Evolutionary conservation across 1,140 invertebrate genomes (phyloP), one percentile per base, ranked within the genome.

Genomic region (Charaxes varanes): DNA sequence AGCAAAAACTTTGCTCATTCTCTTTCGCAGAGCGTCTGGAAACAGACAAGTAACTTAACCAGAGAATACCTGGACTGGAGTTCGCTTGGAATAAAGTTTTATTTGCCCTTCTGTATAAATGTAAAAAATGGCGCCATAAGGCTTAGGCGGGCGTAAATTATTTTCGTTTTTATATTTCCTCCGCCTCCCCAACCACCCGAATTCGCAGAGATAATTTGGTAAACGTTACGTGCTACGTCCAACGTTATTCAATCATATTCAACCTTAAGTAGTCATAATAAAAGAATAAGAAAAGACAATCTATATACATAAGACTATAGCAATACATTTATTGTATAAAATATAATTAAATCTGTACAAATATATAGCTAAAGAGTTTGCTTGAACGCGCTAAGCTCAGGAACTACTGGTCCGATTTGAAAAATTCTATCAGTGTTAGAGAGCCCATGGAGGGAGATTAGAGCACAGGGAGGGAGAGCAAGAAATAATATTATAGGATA

Each of bases 101-200:
- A 59, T 62, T 62, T 59, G 53, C 45, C 41, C 46, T 64, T 56
- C 37, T 48, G 50, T 53, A 22, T 63, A 61, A 59, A 62, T 60
- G 53, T 59, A 62, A 63, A 63, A 66, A 58, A 41, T 30, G 51
- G 41, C 34, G 47, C 52, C 45, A 47, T 41, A 41, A 37, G 61
- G 69, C 53, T 76, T 71, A 71, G 62, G 56, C 43, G 52, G 57
- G 59, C 58, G 61, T 69, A 68, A 68, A 53, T 67, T 74, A 67
- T 74, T 69, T 71, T 71, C 59, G 53, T 74, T 74, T 60, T 74
- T 70, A 67, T 66, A 54, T 73, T 73, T 62, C 53, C 57, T 64
- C 22, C 53, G 60, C 26, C 56, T 54, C 63, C 44, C 38, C 53
- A 34, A 56, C 54, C 53, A 47, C 43, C 38, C 47, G 66, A 65